Conservation (phyloP, 2,113 vertebrate genomes). For the Orycteropus afer region DNA sequence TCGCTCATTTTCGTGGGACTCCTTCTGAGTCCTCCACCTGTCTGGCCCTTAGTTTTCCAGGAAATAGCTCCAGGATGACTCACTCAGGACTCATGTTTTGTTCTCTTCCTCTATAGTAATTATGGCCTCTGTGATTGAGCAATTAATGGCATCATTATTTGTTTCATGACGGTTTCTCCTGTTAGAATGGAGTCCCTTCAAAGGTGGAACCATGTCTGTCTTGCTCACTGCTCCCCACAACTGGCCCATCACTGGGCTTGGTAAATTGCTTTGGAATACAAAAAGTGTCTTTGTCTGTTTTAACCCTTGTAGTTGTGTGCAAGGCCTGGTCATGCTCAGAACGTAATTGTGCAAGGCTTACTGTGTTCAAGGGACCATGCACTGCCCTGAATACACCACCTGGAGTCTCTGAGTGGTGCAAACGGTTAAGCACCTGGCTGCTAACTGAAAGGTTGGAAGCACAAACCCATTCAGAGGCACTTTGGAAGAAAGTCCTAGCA, state of each 20-base stretch:
- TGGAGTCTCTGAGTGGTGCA: neutral
- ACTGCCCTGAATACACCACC: neutral
- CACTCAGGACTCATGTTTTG: neutral
- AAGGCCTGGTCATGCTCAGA: neutral
- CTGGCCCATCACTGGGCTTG: neutral
- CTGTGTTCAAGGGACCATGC: neutral
- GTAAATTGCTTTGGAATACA: neutral
- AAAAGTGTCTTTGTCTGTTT: neutral
- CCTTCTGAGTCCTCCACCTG: neutral
- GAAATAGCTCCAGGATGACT: neutral
- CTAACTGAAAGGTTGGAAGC: too few species aligned
- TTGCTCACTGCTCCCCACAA: neutral
- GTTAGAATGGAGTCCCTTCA: neutral
- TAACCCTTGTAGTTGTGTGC: neutral
- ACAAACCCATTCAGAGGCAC: too few species aligned
- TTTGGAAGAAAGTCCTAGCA: too few species aligned
- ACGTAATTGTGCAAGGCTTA: neutral
- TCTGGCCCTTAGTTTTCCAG: neutral
- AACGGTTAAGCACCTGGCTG: too few species aligned
- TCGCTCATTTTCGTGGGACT: neutral
- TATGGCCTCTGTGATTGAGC: neutral
- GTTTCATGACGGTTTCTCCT: neutral
- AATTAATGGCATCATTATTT: neutral
- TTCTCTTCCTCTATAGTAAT: neutral
- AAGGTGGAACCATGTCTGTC: neutral